Conservation (phyloP, 2,113 vertebrate genomes). For the Chionis minor region DNA sequence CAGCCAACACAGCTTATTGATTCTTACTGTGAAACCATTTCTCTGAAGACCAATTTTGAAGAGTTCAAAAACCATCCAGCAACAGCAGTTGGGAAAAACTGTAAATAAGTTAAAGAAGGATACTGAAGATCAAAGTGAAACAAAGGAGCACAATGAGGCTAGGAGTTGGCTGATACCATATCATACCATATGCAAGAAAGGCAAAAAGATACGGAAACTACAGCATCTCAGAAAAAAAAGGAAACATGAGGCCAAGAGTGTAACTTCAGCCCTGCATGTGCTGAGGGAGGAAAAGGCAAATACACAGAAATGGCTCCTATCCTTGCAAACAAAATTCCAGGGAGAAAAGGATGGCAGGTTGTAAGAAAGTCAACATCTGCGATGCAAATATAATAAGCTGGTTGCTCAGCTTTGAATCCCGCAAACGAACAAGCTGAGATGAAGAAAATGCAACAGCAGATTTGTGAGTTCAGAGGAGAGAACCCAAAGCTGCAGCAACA, state of each 20-base stretch:
- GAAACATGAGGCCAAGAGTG: background rate
- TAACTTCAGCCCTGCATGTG: background rate
- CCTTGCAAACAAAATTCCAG: constrained; percentile 38
- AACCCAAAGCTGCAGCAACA: constrained; percentile 21
- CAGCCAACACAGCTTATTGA: constrained; percentile 21
- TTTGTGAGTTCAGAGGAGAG: background rate
- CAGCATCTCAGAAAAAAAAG: background rate
- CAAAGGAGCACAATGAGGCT: constrained; percentile 25
- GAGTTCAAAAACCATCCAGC: background rate
- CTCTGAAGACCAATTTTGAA: background rate
- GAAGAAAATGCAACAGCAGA: constrained; percentile 23
- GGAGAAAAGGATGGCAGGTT: background rate
- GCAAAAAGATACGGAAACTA: background rate
- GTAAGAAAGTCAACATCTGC: constrained; percentile 21
- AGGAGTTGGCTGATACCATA: background rate
- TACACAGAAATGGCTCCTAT: background rate
- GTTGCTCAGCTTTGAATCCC: background rate
- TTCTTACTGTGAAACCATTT: background rate
- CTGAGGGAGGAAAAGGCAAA: constrained; percentile 2
- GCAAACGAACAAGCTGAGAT: constrained; percentile 10
- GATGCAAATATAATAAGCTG: constrained; percentile 4
- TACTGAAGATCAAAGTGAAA: constrained; percentile 18
- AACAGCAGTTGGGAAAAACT: background rate
- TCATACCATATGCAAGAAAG: background rate
- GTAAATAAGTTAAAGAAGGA: constrained; percentile 31